phyloP scores from a whole-genome alignment of 2,888 invertebrate genomes.

The Apotomis turbidana region DNA sequence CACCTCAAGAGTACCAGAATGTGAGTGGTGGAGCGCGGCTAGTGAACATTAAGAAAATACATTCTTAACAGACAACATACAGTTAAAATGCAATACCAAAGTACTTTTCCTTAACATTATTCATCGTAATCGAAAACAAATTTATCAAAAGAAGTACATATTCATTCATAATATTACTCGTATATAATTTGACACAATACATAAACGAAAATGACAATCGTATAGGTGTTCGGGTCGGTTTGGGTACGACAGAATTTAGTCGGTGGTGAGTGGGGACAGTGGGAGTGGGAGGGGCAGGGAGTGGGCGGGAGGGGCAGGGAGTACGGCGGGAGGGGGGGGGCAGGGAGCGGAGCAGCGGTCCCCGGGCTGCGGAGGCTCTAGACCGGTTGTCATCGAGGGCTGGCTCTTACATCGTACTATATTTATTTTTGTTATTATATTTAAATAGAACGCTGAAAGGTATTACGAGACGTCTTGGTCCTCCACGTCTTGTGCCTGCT shows the following conservation, averaged over 20 bases:
- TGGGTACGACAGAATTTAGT: conserved; percentile 34
- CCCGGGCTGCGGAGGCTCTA: conserved; percentile 53
- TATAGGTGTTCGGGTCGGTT: conserved; percentile 40
- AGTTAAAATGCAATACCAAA: conserved; percentile 79
- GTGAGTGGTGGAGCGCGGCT: conserved; percentile 46
- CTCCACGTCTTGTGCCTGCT: conserved; percentile 95
- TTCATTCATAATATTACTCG: conserved; percentile 67
- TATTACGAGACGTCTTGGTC: conserved; percentile 98
- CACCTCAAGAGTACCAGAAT: conserved; percentile 65
- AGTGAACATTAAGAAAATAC: conserved; percentile 66
- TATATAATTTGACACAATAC: conserved; percentile 74
- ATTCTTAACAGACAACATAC: conserved; percentile 70
- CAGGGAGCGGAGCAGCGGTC: conserved; percentile 2
- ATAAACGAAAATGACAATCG: conserved; percentile 56
- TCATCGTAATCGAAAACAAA: conserved; percentile 75
- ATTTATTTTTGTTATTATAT: conserved; percentile 80
- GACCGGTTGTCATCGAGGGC: conserved; percentile 74
- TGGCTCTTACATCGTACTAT: conserved; percentile 81
- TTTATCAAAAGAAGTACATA: conserved; percentile 78
- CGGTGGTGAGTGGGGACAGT: conserved; percentile 36
- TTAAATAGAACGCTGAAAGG: conserved; percentile 71
- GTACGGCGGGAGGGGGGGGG: conserved; percentile 4
- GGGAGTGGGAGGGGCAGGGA: conserved; percentile 38
- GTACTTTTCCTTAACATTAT: conserved; percentile 76
- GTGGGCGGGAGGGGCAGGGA: conserved; percentile 13